These are phyloP conservation scores for Ectropis grisescens DNA, from an alignment of 1,140 invertebrate genomes.

Conservation along the genomic window DNA sequence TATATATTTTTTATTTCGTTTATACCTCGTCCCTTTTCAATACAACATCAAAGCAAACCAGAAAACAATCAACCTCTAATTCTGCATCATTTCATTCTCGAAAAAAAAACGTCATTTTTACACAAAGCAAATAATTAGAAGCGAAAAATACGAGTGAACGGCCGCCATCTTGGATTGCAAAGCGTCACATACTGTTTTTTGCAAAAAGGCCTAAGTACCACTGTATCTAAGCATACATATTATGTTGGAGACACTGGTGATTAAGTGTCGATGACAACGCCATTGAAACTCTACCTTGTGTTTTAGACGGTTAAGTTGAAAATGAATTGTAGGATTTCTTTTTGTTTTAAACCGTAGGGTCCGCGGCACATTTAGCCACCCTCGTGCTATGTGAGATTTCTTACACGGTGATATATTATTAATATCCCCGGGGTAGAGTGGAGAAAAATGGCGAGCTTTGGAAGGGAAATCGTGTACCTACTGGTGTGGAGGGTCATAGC, in stretches of 20 bases:
- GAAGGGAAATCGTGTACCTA: constrained; percentile 22
- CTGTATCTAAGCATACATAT: constrained; percentile 39
- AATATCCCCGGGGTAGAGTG: constrained; percentile 39
- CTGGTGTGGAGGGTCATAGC: constrained; percentile 3
- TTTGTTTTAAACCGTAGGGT: constrained; percentile 22
- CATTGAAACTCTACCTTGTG: constrained; percentile 21
- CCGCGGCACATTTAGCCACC: constrained; percentile 44
- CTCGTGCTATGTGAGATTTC: constrained; percentile 39
- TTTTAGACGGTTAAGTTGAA: constrained; percentile 11
- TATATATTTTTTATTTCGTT: too few species aligned
- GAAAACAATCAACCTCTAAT: constrained; percentile 3
- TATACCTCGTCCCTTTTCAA: too few species aligned
- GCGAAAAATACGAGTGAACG: constrained; percentile 3
- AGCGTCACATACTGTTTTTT: constrained; percentile 44
- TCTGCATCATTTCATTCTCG: constrained; percentile 2
- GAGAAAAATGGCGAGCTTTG: constrained; percentile 36
- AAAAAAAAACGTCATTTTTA: constrained; percentile 7
- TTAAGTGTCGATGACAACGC: constrained; percentile 30
- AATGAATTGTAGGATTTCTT: constrained; percentile 24
- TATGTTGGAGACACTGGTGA: constrained; percentile 55
- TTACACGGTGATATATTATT: constrained; percentile 60
- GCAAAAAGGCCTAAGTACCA: constrained; percentile 56
- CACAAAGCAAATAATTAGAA: constrained; percentile 16
- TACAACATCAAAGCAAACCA: too few species aligned
- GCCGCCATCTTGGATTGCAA: constrained; percentile 60